Evolutionary conservation across 2,888 invertebrate species (phyloP).

Genomic region (Dasypolia templi): DNA sequence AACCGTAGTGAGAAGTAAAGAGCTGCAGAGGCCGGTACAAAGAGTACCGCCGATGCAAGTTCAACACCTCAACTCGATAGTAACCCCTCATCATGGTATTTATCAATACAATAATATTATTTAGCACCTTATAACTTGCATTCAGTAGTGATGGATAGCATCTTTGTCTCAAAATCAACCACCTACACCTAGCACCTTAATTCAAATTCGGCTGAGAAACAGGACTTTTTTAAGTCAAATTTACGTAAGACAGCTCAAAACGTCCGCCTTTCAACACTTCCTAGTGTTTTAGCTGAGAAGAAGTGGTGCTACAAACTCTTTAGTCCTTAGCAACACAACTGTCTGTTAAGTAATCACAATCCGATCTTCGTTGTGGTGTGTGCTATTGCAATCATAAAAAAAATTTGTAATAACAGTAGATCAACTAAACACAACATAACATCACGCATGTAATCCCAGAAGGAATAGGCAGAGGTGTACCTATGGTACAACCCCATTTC

Average conservation of each 20-base stretch:
- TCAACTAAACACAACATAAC: too few relatives aligned
- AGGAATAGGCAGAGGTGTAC: too few relatives aligned
- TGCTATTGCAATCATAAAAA: not conserved
- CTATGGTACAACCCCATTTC: too few relatives aligned
- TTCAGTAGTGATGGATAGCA: not conserved
- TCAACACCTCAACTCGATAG: constrained; percentile 71
- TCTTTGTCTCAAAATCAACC: not conserved
- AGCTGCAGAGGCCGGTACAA: constrained; percentile 86
- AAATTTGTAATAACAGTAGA: not conserved
- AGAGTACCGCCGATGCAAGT: constrained; percentile 88
- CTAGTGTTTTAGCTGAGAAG: not conserved
- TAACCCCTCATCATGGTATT: constrained; percentile 74
- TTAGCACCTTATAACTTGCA: not conserved
- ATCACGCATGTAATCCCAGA: too few relatives aligned
- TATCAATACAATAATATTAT: not conserved
- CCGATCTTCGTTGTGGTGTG: not conserved
- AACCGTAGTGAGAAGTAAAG: constrained; percentile 87
- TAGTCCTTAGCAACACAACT: not conserved
- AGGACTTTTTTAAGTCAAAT: not conserved
- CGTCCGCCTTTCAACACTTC: not conserved
- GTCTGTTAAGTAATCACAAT: not conserved
- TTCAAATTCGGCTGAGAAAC: not conserved
- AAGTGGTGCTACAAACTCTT: not conserved
- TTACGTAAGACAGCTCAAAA: not conserved
- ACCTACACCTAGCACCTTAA: too few relatives aligned